These are phyloP conservation scores for Helogale parvula DNA, from an alignment of 2,113 vertebrate species.

Conservation along the genomic window DNA sequence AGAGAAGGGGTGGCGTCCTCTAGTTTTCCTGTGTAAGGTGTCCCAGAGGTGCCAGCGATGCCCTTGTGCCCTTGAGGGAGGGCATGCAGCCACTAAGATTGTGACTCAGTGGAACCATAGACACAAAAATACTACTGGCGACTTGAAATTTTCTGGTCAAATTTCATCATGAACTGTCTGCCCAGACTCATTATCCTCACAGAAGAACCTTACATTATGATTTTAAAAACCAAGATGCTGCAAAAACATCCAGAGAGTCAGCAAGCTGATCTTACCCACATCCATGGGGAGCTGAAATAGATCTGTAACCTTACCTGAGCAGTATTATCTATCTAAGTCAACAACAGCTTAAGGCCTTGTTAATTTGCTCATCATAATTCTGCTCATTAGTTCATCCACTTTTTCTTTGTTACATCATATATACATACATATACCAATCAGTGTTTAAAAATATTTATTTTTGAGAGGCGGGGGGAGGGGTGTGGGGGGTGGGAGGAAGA, in stretches of 20 bases:
- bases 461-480: too few relatives aligned
- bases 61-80: not conserved
- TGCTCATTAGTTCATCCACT: not conserved
- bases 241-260: not conserved
- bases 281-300: not conserved
- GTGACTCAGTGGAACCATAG: not conserved
- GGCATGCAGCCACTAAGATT: not conserved
- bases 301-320: not conserved
- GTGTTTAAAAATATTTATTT: not conserved
- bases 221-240: not conserved
- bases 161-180: not conserved
- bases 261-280: not conserved
- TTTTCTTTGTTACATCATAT: not conserved
- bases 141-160: not conserved
- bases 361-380: not conserved
- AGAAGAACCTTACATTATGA: not conserved
- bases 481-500: too few relatives aligned
- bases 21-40: not conserved
- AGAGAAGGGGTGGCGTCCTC: not conserved
- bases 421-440: not conserved
- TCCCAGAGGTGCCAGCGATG: not conserved
- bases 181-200: not conserved
- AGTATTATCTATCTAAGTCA: not conserved
- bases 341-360: not conserved
- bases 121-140: not conserved